These are phyloP conservation scores for Neoarius graeffei DNA, from an alignment of 2,113 vertebrate species.

Conservation along the genomic window DNA sequence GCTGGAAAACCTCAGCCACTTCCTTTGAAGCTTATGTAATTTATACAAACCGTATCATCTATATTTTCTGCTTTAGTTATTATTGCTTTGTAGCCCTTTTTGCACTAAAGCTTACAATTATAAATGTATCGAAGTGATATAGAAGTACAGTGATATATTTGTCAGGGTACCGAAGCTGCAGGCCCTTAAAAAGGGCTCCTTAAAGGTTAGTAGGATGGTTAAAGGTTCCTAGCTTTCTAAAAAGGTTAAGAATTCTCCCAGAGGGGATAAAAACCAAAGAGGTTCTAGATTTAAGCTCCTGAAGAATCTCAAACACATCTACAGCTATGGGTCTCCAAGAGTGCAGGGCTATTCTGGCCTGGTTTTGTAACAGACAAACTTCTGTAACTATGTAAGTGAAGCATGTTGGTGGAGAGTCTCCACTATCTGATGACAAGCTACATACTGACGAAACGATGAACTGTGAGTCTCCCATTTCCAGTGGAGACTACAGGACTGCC, in stretches of 20 bases:
- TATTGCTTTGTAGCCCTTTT: background rate
- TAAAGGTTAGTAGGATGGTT: background rate
- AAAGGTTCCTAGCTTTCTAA: background rate
- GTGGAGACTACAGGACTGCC: constrained; percentile 32
- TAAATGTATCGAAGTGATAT: no score
- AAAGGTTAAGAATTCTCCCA: background rate
- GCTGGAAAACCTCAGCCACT: constrained; percentile 46
- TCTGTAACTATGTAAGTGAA: constrained; percentile 29
- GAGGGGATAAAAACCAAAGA: background rate
- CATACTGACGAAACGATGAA: constrained; percentile 63
- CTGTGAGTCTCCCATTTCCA: constrained; percentile 36
- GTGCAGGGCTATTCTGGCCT: background rate
- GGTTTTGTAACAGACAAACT: constrained; percentile 9
- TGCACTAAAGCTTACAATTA: constrained; percentile 10
- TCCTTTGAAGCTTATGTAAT: constrained; percentile 66
- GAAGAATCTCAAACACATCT: constrained; percentile 30
- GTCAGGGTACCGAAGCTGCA: background rate
- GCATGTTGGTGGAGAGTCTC: constrained; percentile 36
- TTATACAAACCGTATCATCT: constrained; percentile 54
- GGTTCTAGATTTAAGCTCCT: constrained; percentile 2
- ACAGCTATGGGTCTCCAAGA: background rate
- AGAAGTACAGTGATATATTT: no score
- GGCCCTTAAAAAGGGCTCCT: background rate
- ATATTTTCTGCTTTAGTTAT: constrained; percentile 30
- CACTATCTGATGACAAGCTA: constrained; percentile 44